Evolutionary conservation across 2,888 invertebrate species (phyloP), one percentile per base, ranked within the genome.

Genomic region (Hedya salicella): DNA sequence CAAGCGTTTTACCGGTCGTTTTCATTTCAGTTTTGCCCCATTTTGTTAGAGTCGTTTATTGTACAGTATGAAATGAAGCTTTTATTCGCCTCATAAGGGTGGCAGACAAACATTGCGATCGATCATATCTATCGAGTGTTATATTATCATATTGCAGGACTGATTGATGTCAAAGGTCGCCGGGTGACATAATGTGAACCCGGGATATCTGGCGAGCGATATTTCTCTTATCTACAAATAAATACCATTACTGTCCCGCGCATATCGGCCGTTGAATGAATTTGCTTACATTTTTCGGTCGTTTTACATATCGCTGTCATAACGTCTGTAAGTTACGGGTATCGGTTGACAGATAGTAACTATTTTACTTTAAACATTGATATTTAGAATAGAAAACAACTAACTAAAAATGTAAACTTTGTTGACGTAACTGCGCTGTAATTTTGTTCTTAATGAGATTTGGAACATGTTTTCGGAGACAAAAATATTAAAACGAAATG

Each of bases 141-240:
- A 71, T 72, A 75, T 78, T 82, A 81, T 83, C 80, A 73, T 74
- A 75, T 78, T 77, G 76, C 78, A 75, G 69, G 78, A 83, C 81
- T 79, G 85, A 88, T 86, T 83, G 81, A 80, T 85, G 84, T 73
- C 85, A 87, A 81, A 86, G 84, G 82, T 83, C 82, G 74, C 68
- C 69, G 69, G 63, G 69, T 70, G 71, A 73, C 71, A 69, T 63
- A 68, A 68, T 69, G 52, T 53, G 65, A 46, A 46, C 65, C 13
- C 59, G 30, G 44, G 30, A 19, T 65, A 65, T 39, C 52, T 46
- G 39, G 52, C 14, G 30, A 52, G 42, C 62, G 70, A 71, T 71
- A 73, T 60, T 64, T 67, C 68, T 60, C 60, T 30, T 60, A 59
- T 60, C 65, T 53, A 17, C 25, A 30, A 60, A 65, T 60, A 59